phyloP scores from a whole-genome alignment of 2,797 vertebrate genomes.

The Acrocephalus scirpaceus region DNA sequence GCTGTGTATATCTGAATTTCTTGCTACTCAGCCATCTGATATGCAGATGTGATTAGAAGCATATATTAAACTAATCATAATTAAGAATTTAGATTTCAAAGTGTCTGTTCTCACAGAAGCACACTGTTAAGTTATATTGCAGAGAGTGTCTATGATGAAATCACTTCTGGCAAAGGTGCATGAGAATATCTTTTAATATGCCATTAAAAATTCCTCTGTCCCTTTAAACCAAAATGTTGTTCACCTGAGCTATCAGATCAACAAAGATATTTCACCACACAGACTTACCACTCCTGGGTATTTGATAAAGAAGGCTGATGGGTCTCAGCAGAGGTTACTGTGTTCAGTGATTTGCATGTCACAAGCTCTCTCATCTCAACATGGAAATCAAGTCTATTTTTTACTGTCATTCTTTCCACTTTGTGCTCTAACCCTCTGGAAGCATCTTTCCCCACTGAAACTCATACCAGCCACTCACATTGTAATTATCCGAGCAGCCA shows the following conservation, averaged over 20 bases:
- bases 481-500: slow-evolving; percentile 77
- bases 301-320: neutral
- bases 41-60: neutral
- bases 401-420: slow-evolving; percentile 75
- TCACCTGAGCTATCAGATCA: neutral
- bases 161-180: neutral
- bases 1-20: neutral
- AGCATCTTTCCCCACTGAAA: neutral
- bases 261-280: neutral
- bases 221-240: neutral
- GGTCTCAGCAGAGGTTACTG: neutral
- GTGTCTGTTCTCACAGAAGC: neutral
- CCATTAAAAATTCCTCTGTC: neutral
- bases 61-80: neutral
- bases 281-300: neutral
- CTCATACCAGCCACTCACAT: slow-evolving; percentile 52
- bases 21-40: neutral
- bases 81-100: neutral
- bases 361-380: slow-evolving; percentile 54
- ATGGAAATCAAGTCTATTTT: slow-evolving; percentile 70
- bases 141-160: neutral
- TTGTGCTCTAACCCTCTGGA: slow-evolving; percentile 32
- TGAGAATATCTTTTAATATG: neutral
- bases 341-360: slow-evolving; percentile 54
- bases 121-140: neutral